Base-by-base conservation (phyloP, 2,797 vertebrate species). In the Clarias platycephalus region DNA sequence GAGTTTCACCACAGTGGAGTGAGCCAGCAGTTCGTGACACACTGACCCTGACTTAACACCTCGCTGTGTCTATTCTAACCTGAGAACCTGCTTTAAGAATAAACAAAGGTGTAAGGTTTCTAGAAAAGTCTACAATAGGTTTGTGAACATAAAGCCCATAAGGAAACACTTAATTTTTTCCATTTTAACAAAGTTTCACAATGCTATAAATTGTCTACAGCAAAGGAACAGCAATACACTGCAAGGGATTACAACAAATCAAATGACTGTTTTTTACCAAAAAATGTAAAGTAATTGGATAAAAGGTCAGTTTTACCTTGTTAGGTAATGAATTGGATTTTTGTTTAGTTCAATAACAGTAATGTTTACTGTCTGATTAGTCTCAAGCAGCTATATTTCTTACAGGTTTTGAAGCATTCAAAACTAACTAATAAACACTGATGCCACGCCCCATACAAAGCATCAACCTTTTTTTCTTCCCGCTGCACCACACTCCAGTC, bases 1-100 rank as follows among this genome's bases (percentile, higher is more conserved):
- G 71, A 67, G 62, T 82, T 86, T 89, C 79, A 88, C 87, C 84
- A 77, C 58, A 84, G 49, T 86, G 26, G 60, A 85, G 66, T 28
- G 67, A 6, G 63, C 76, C 77, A 75, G 40, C 24, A 28, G 74
- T 49, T 64, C 24, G 40, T 24, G 44, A 81, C 76, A 64, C 74
- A 26, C 58, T 63, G 79, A 62, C 80, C 28, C 34, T 34, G 40
- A 82, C 64, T 72, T 83, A 82, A 53, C 63, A 63, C 67, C 74
- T 79, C n/a, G 57, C 77, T 58, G 62, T 18, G 81, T 63, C 62
- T 49, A 55, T 44, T 66, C 49, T 62, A n/a, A 16, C 24, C 24
- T 62, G 64, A 31, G 4, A 86, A 62, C 70, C 64, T 49, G 44
- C 37, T 81, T 71, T 53, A 55, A 18, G 64, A 71, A 83, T 3